These are phyloP conservation scores for Manis crassicaudata DNA, from an alignment of 2,797 vertebrate genomes.

Conservation along the genomic window DNA sequence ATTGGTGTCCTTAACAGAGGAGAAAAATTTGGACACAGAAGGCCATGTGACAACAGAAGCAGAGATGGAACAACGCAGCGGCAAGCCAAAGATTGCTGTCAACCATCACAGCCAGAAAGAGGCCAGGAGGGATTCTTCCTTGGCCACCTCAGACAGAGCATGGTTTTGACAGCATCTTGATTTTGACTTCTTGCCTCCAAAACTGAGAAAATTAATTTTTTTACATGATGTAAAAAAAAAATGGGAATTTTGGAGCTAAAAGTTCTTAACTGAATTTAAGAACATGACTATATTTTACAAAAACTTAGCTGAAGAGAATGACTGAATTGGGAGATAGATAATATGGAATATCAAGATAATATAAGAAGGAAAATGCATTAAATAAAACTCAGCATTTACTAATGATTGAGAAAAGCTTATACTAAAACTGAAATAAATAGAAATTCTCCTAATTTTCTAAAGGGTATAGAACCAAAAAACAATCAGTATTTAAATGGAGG, in stretches of 20 bases:
- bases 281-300: background rate
- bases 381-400: background rate
- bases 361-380: background rate
- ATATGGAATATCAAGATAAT: background rate
- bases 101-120: background rate
- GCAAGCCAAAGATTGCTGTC: background rate
- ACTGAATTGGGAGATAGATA: background rate
- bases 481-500: background rate
- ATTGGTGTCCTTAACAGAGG: background rate
- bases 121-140: background rate
- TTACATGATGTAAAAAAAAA: background rate
- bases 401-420: background rate
- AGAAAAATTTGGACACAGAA: background rate
- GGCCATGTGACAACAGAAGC: background rate
- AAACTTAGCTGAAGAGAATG: background rate
- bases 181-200: background rate
- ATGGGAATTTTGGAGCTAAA: background rate
- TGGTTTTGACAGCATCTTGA: background rate
- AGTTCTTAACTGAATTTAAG: background rate
- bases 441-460: background rate
- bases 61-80: background rate
- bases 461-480: background rate
- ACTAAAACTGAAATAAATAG: background rate
- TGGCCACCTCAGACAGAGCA: background rate
- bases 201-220: background rate